Conservation (phyloP, 2,113 vertebrate genomes). For the Gorsachius goisagi region DNA sequence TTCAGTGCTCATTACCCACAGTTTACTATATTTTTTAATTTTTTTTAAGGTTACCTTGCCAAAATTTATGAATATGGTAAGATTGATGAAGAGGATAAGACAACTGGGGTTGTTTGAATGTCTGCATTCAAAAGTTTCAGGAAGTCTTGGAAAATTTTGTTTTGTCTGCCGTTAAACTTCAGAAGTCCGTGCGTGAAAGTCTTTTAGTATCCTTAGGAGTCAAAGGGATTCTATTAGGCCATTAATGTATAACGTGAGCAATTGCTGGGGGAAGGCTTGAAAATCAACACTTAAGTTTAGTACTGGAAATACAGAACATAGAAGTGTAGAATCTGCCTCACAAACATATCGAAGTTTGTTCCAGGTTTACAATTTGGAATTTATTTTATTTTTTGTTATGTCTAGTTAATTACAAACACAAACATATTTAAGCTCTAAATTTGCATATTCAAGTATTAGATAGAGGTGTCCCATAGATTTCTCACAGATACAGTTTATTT, state of each 20-base stretch:
- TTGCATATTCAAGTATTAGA: not conserved
- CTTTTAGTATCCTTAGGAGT: not conserved
- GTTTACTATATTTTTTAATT: not conserved
- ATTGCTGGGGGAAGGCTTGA: not conserved
- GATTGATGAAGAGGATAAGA: not conserved
- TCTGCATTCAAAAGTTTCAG: not conserved
- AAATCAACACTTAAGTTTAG: not conserved
- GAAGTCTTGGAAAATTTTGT: not conserved
- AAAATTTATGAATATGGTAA: not conserved
- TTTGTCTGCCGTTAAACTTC: not conserved
- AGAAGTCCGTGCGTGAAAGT: not conserved
- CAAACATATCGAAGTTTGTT: not conserved
- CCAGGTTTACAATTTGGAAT: not conserved
- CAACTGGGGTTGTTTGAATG: not conserved
- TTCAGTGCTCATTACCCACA: not conserved
- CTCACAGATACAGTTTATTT: not conserved
- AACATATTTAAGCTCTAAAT: not conserved
- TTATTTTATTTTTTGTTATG: not conserved
- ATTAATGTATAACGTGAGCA: not conserved
- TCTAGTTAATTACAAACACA: not conserved
- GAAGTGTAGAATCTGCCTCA: not conserved
- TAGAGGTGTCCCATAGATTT: not conserved
- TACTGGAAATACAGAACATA: not conserved
- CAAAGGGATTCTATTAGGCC: not conserved
- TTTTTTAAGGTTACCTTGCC: not conserved